Evolutionary conservation across 2,113 vertebrate genomes (phyloP).

Genomic region (Coryphaenoides rupestris): DNA sequence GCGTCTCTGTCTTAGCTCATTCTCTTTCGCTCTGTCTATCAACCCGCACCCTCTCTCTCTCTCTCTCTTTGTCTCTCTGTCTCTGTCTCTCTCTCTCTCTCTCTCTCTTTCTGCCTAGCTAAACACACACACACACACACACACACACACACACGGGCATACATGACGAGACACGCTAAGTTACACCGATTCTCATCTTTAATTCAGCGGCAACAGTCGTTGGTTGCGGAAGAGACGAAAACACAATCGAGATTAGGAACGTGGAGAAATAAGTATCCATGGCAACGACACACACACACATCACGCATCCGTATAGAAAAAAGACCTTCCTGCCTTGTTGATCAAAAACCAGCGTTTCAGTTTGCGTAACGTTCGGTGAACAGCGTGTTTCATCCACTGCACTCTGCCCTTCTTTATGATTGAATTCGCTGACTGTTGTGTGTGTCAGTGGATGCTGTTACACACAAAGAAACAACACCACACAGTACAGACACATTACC

Average conservation of each 20-base stretch:
- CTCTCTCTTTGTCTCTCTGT: not conserved
- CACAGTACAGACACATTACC: not conserved
- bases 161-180: no score
- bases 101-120: not conserved
- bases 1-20: not conserved
- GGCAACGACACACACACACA: no score
- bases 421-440: not conserved
- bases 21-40: not conserved
- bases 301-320: no score
- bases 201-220: no score
- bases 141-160: no score
- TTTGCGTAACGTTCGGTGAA: not conserved
- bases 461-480: not conserved
- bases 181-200: no score
- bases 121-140: no score
- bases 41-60: not conserved
- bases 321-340: no score
- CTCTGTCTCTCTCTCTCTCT: conserved; percentile 2
- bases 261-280: no score
- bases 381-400: not conserved
- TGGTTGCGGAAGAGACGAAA: no score
- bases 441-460: not conserved
- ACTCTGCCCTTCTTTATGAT: not conserved
- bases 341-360: not conserved
- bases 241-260: no score